Base-by-base conservation (phyloP, 2,113 vertebrate species). In the Petrocephalus microphthalmus region DNA sequence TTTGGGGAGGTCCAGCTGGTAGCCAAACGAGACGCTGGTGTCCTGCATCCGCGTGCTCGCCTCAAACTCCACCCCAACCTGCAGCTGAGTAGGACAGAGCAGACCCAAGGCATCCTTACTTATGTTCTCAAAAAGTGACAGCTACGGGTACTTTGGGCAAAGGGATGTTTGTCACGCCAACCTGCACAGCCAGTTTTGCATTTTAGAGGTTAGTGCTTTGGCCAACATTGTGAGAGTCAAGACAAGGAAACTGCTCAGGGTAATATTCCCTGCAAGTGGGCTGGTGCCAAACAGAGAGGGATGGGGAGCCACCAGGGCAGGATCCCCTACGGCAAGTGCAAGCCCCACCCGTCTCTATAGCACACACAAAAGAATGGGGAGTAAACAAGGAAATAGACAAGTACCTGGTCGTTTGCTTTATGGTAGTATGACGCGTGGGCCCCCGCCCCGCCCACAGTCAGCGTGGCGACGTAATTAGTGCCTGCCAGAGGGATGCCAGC, bases 381-480 rank as follows among this genome's bases (percentile, higher is more conserved):
- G 15, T 25, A 7, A 25, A 13, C n/a, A 67, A 10, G 10, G 25
- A 29, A 29, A 67, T 29, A n/a, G 10, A 67, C 2, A 83, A 11
- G 0, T 93, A 97, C 97, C 97, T 98, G 97, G 67, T 97, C 97
- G 5, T 96, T 98, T 87, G 97, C 96, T 95, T 95, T 97, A 93
- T 98, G 97, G 93, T 98, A 98, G 88, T 98, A 98, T 0, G 97
- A 97, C 0, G 97, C 97, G 10, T 98, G 97, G 88, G 96, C 96
- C 87, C 97, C 97, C 0, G 96, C 96, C 87, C 97, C 96, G 20
- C 97, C 97, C 87, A 97, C 3, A 0, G 97, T 97, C 89, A 98
- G 89, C 0, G 97, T 98, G 0, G 96, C 96, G 13, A 97, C 92
- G 92, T 94, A 98, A 90, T 97, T 98, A 83, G 94, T 94, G 60